These are phyloP conservation scores for Lepidonotus clava DNA, from an alignment of 2,888 invertebrate genomes.

Conservation along the genomic window DNA sequence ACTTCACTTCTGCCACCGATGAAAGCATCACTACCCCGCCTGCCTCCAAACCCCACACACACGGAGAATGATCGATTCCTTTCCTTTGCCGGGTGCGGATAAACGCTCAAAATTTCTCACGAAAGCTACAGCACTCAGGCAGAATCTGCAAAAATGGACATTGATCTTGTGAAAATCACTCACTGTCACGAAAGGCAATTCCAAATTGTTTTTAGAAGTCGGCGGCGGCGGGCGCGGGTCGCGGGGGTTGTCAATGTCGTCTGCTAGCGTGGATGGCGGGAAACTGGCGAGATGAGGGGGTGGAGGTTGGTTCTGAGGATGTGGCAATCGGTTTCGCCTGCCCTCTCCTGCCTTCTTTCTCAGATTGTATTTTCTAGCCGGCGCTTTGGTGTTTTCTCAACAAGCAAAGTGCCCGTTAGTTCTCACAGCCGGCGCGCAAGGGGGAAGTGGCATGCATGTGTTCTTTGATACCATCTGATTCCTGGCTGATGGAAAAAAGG, in stretches of 20 bases:
- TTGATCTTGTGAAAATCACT: conserved; percentile 49
- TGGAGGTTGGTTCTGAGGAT: conserved; percentile 4
- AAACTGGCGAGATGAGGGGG: background rate
- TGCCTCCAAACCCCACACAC: too few species aligned
- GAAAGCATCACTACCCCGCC: too few species aligned
- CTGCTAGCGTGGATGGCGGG: background rate
- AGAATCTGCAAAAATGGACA: conserved; percentile 45
- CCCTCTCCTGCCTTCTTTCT: background rate
- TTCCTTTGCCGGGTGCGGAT: conserved; percentile 32
- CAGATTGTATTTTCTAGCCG: conserved; percentile 8
- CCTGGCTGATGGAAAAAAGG: background rate
- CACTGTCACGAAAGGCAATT: conserved; percentile 51
- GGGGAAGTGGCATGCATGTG: conserved; percentile 15
- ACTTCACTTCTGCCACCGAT: too few species aligned
- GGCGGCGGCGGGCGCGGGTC: background rate
- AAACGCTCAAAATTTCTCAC: conserved; percentile 53
- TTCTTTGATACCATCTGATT: conserved; percentile 44
- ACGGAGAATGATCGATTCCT: conserved; percentile 25
- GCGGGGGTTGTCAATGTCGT: background rate
- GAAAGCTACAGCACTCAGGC: conserved; percentile 40
- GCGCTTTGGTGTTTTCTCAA: conserved; percentile 49
- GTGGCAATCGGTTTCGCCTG: background rate
- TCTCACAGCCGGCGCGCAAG: conserved; percentile 22
- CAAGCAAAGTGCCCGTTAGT: conserved; percentile 50
- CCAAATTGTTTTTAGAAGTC: conserved; percentile 43